phyloP scores from a whole-genome alignment of 37 sponge, comb jelly and placozoan species.

The Ephydatia muelleri region DNA sequence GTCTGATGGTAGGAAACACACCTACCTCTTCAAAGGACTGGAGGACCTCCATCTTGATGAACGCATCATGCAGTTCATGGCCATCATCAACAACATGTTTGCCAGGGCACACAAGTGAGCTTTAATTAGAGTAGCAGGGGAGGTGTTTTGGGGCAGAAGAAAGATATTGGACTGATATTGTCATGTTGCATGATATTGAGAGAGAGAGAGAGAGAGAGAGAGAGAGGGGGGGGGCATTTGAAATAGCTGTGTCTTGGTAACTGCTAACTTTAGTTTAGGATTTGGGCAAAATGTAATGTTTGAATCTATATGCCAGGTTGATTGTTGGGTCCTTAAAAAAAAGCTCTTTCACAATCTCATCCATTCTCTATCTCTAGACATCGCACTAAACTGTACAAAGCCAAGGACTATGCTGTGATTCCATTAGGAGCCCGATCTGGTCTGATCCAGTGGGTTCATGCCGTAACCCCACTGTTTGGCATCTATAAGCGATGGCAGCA shows the following conservation, averaged over 20 bases:
- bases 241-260: too few relatives aligned
- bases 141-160: neutral
- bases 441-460: conserved; percentile 97
- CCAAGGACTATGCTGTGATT: conserved; percentile 96
- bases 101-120: conserved; percentile 76
- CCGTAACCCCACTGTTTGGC: conserved; percentile 93
- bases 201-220: conserved; percentile 6
- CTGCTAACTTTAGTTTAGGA: too few relatives aligned
- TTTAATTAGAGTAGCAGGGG: neutral
- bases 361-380: conserved; percentile 37
- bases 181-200: neutral
- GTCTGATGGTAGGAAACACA: conserved; percentile 93
- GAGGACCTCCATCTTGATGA: conserved; percentile 98
- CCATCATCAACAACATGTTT: conserved; percentile 95
- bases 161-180: neutral
- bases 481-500: conserved; percentile 99
- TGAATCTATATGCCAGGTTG: too few relatives aligned
- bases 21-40: conserved; percentile 95
- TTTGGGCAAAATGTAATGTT: too few relatives aligned
- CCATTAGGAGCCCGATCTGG: conserved; percentile 96
- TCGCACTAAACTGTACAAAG: conserved; percentile 69
- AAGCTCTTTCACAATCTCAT: too few relatives aligned
- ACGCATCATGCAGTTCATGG: conserved; percentile 98
- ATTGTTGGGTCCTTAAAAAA: too few relatives aligned
- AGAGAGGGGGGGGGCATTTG: neutral